These are phyloP conservation scores for Lasioglossum leucozonium DNA, from an alignment of 2,888 invertebrate species.

Conservation along the genomic window DNA sequence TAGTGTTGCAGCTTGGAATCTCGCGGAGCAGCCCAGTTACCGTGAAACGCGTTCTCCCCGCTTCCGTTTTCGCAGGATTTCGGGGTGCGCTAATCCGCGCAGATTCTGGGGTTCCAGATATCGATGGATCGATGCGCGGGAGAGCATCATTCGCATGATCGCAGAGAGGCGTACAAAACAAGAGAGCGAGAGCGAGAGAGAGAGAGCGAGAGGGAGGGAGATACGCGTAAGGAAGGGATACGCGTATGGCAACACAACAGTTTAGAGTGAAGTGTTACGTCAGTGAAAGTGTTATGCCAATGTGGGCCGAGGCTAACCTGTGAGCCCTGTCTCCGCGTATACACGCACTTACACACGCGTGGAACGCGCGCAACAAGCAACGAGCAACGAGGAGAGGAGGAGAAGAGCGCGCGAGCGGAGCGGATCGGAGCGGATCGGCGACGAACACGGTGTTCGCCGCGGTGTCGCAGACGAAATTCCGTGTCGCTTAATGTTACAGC, in stretches of 20 bases:
- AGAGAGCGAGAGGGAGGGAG: background rate
- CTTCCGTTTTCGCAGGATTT: background rate
- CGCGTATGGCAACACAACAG: slow-evolving; percentile 81
- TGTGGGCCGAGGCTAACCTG: slow-evolving; percentile 85
- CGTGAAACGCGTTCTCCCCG: background rate
- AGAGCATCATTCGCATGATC: slow-evolving; percentile 46
- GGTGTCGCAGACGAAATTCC: slow-evolving; percentile 57
- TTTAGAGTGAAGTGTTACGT: slow-evolving; percentile 84
- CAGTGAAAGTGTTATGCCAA: slow-evolving; percentile 85
- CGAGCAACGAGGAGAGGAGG: slow-evolving; percentile 30
- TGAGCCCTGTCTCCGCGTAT: slow-evolving; percentile 82
- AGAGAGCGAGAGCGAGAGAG: slow-evolving; percentile 31
- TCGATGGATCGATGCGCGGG: slow-evolving; percentile 29
- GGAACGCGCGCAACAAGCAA: slow-evolving; percentile 19
- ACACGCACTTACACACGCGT: slow-evolving; percentile 46
- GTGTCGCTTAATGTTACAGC: slow-evolving; percentile 41
- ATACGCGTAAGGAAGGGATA: slow-evolving; percentile 62
- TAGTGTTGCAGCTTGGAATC: background rate
- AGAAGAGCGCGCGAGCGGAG: slow-evolving; percentile 56
- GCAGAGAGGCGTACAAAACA: slow-evolving; percentile 12
- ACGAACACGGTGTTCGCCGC: slow-evolving; percentile 17
- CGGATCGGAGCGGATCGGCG: background rate
- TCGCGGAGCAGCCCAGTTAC: background rate
- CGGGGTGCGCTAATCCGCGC: background rate
- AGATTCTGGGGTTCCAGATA: background rate